Evolutionary conservation across 2,113 vertebrate species (phyloP), one percentile per base, ranked within the genome.

Genomic region (Malurus cyaneus): DNA sequence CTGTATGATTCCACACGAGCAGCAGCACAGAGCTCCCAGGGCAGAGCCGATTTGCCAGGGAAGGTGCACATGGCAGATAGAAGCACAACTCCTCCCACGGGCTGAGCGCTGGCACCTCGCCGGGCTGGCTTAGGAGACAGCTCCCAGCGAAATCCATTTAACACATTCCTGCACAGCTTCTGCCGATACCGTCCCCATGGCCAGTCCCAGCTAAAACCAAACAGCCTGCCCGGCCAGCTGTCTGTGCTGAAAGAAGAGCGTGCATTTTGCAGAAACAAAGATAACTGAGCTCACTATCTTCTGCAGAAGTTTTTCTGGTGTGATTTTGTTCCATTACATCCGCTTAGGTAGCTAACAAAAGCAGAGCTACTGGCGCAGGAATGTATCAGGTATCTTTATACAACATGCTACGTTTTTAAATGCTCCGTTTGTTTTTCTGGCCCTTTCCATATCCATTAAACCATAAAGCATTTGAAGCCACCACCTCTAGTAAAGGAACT

Each of bases 141-240:
- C 32, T 93, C 53, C 53, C 9, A 31, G 47, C 1, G 4, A 86
- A 93, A 92, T 89, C 62, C 69, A 65, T 72, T 93, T 92, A 92
- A 93, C 78, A 91, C 84, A 92, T 92, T 93, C 89, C 93, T 89
- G 69, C 59, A 80, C 49, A 50, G 91, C 83, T 86, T 56, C 92
- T 94, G 80, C 70, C 1, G 8, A 23, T 34, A 16, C 66, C 1
- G 15, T 65, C 94, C 91, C 94, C 25, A 80, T 2, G 29, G 81
- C 3, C 59, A 15, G 85, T 14, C 53, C 71, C 44, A 91, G 81
- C 50, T 82, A 71, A 92, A 80, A 91, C 62, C 83, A 89, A 95
- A 92, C 85, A 88, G 19, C 71, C 46, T 64, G 64, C 76, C 49
- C 26, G 5, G 36, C 46, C 50, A 59, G 61, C 20, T 83, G 91